phyloP scores from a whole-genome alignment of 2,888 invertebrate genomes.

The Pocota personata region DNA sequence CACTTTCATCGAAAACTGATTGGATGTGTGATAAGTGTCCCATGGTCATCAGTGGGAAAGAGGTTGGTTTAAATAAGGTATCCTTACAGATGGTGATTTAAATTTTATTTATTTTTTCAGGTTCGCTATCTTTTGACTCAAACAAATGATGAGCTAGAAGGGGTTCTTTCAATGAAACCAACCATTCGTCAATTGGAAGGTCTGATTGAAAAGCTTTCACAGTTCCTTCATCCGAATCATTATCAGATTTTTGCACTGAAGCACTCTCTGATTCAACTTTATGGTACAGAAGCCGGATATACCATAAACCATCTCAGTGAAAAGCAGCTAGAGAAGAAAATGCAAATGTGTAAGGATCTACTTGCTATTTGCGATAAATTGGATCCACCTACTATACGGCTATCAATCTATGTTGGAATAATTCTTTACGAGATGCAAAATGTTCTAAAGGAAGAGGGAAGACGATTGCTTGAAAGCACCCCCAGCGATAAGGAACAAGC shows the following conservation, averaged over 20 bases:
- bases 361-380: conserved; percentile 86
- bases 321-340: conserved; percentile 86
- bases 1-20: conserved; percentile 88
- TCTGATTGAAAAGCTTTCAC: conserved; percentile 87
- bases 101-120: conserved; percentile 61
- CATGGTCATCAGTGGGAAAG: conserved; percentile 86
- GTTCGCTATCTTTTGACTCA: conserved; percentile 86
- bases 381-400: conserved; percentile 89
- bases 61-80: conserved; percentile 83
- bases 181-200: conserved; percentile 85
- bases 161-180: conserved; percentile 84
- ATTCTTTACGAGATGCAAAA: conserved; percentile 89
- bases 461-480: conserved; percentile 76
- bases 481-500: conserved; percentile 41
- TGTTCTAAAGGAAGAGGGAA: conserved; percentile 84
- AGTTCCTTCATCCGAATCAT: conserved; percentile 92
- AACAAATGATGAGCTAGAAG: conserved; percentile 91
- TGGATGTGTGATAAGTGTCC: conserved; percentile 91
- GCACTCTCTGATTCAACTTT: conserved; percentile 91
- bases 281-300: conserved; percentile 88
- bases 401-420: conserved; percentile 91
- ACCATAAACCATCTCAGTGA: conserved; percentile 84
- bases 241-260: conserved; percentile 92
- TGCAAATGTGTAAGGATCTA: conserved; percentile 87
- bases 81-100: not conserved